Conservation (phyloP, 2,797 vertebrate species). For the Valencia hispanica region DNA sequence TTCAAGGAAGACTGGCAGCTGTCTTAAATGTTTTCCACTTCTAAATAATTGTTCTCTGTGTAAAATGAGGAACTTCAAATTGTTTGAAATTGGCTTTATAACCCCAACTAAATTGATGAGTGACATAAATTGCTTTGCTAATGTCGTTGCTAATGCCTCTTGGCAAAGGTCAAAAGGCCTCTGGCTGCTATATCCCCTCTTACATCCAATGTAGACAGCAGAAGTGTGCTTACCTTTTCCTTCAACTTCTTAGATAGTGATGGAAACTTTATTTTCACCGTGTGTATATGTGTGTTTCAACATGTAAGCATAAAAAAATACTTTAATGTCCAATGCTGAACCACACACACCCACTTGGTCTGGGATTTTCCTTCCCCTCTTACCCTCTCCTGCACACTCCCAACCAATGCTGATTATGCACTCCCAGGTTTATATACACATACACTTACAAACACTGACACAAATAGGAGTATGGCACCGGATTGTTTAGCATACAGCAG, state of each 20-base stretch:
- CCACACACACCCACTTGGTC: not conserved
- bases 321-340: not conserved
- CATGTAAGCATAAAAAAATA: conserved; percentile 12
- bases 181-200: not conserved
- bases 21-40: not conserved
- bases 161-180: not conserved
- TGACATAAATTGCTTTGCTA: not conserved
- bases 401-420: conserved; percentile 45
- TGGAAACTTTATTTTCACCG: not conserved
- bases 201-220: not conserved
- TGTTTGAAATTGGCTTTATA: not conserved
- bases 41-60: not conserved
- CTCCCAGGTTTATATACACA: conserved; percentile 37
- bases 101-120: not conserved
- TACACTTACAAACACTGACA: not conserved
- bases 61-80: not conserved
- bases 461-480: conserved; percentile 42
- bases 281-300: not conserved
- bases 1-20: not conserved
- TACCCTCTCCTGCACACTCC: conserved; percentile 27
- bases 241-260: not conserved
- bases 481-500: conserved; percentile 71
- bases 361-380: not conserved
- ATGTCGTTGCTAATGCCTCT: not conserved
- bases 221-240: not conserved